Evolutionary conservation across 35 echinoderm and acorn worm genomes (phyloP), one percentile per base, ranked within the genome.

Genomic region (Hemicentrotus pulcherrimus): DNA sequence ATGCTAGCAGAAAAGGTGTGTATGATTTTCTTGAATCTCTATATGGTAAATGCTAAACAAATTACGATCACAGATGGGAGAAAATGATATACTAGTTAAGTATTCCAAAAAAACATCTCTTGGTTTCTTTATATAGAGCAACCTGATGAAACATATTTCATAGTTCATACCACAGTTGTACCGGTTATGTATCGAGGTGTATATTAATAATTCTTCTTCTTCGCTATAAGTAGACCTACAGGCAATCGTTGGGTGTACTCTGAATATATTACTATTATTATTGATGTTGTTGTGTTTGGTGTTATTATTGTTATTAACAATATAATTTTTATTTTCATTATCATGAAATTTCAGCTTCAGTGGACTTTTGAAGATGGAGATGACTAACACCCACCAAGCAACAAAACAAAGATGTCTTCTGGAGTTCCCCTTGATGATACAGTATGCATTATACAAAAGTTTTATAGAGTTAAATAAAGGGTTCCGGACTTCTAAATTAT

Each of bases 351-450:
- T 28, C 31, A 90, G 88, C 46, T 90, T 15, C 46, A 33, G 8
- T 95, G 94, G 94, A 6, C 18, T 9, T 95, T 95, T 95, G 86
- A 48, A 88, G 94, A 95, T 95, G 94, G 78, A 31, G 94, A 95
- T 88, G 94, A 95, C 31, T 86, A 50, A 50, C 94, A 95, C n/a
- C 94, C 94, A 31, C 12, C 86, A 47, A 88, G 78, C 32, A 95
- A 95, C 86, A 95, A 95, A 95, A 46, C 50, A 33, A 95, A 95
- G 86, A 95, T 95, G 94, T 85, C 86, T 47, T 48, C 85, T 32
- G 71, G 47, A 88, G 50, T 95, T 95, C 33, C 94, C 47, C 48
- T 95, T 31, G 86, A 46, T 95, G 94, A 95, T 88, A 45, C 48
- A 86, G 94, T 95, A 85, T 31, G 47, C 50, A 10, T 14, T 10